Evolutionary conservation across 2,113 vertebrate genomes (phyloP), one percentile per base, ranked within the genome.

Genomic region (Eonycteris spelaea): DNA sequence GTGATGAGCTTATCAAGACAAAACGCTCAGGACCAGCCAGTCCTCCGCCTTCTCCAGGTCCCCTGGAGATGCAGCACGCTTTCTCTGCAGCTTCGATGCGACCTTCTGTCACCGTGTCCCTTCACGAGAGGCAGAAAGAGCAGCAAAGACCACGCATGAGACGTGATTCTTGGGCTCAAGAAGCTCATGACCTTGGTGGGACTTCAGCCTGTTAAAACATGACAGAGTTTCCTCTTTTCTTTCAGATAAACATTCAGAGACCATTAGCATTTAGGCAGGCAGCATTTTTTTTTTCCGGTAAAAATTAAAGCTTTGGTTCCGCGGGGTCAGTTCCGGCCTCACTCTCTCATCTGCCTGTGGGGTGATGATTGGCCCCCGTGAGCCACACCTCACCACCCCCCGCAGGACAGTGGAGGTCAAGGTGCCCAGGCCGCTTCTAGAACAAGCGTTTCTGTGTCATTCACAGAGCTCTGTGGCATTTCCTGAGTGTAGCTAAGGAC

Each of bases 1-100:
- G 48, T 51, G 40, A 59, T n/a, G 30, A 71, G 77, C 65, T 82
- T 91, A 35, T 71, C 33, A 48, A 71, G 57, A 59, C 35, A 59
- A 24, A 70, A 59, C 45, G 30, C 30, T 51, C 45, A 21, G 35
- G 21, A 35, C 55, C 13, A 38, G 18, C 3, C 48, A 35, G 10
- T 10, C 21, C 6, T 2, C 0, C 40, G 40, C 43, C 4, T 21
- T 13, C 57, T 2, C 13, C 26, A 14, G 38, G 16, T 45, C 1
- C 16, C 38, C 16, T 4, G 4, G 30, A 15, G 30, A 65, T 3
- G 48, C 30, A 24, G n/a, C 4, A 7, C 26, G 82, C 18, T n/a
- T 22, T 8, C 38, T 84, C 43, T 51, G 79, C 24, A 30, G 40
- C 21, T 15, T 22, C 5, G 61, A 9, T 12, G 14, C 6, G 0